These are phyloP conservation scores for Rhogogaster chlorosoma DNA, from an alignment of 2,888 invertebrate species.

Conservation along the genomic window DNA sequence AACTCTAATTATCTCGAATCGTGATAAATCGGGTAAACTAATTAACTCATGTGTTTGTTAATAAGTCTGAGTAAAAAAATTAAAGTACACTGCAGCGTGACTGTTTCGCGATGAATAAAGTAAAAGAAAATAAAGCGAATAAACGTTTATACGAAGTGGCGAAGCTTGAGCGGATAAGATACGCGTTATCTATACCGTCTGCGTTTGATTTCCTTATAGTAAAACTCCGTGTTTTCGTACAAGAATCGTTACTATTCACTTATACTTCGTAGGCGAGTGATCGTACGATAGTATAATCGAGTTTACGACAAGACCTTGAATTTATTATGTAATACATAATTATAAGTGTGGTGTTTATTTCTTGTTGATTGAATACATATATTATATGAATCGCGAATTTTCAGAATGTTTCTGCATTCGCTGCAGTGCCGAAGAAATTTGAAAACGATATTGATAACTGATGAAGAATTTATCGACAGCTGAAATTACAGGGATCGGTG, in stretches of 20 bases:
- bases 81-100: background rate
- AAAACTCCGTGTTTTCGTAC: background rate
- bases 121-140: background rate
- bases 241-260: background rate
- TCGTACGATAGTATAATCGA: background rate
- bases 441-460: background rate
- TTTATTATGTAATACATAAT: background rate
- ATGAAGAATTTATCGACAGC: slow-evolving; percentile 7
- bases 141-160: background rate
- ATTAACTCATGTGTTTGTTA: background rate
- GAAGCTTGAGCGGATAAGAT: slow-evolving; percentile 15
- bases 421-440: background rate
- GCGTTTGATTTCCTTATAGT: background rate
- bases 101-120: background rate
- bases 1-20: background rate
- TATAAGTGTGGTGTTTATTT: background rate
- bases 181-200: background rate
- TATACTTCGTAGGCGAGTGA: background rate
- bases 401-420: slow-evolving; percentile 15
- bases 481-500: background rate
- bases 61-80: background rate
- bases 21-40: background rate
- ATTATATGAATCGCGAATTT: background rate
- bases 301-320: background rate
- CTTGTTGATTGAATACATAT: background rate